These are phyloP conservation scores for Aldrovandia affinis DNA, from an alignment of 2,797 vertebrate genomes.

Conservation along the genomic window DNA sequence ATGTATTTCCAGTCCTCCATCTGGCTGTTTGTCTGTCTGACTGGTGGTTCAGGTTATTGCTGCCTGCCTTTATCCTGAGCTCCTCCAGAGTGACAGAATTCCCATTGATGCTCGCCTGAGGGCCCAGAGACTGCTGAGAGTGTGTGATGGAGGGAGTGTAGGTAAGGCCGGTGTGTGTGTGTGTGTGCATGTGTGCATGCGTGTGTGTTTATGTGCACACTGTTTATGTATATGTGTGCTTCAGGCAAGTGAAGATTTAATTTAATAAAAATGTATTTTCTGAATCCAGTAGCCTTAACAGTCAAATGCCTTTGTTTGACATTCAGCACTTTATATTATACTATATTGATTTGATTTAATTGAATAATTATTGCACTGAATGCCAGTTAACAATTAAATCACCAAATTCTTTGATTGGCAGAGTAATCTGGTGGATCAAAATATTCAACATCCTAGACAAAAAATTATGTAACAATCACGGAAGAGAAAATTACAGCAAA, in stretches of 20 bases:
- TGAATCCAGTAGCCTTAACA: no score
- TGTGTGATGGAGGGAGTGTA: slow-evolving; percentile 61
- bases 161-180: slow-evolving; percentile 52
- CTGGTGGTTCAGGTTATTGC: slow-evolving; percentile 55
- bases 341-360: no score
- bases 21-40: neutral
- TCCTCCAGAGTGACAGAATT: slow-evolving; percentile 52
- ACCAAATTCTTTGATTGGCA: neutral
- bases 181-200: neutral
- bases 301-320: no score
- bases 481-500: no score
- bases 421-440: neutral
- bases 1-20: neutral
- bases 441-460: no score
- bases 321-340: no score
- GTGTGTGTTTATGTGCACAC: neutral
- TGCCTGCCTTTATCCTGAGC: slow-evolving; percentile 60
- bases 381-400: no score
- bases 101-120: slow-evolving; percentile 58
- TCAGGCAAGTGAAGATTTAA: no score
- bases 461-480: no score
- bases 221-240: neutral
- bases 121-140: slow-evolving; percentile 57
- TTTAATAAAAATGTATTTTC: no score
- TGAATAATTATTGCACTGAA: no score